Base-by-base conservation (phyloP, 2,797 vertebrate genomes). In the Babyrousa celebensis region DNA sequence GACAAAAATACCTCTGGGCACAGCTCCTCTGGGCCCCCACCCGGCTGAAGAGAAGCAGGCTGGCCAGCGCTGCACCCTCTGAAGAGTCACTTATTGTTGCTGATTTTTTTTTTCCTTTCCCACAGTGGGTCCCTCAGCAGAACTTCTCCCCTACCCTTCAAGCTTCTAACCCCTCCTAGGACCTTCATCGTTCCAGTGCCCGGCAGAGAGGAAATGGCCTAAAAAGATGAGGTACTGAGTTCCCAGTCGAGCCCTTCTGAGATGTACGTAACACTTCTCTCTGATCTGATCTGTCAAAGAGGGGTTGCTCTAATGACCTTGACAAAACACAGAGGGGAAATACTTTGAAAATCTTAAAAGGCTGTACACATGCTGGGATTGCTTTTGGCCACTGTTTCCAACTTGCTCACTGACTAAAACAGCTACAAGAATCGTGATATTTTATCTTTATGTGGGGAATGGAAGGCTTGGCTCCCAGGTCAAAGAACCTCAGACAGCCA, bases 1-100 rank as follows among this genome's bases (percentile, higher is more conserved):
- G 96, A 97, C 95, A 97, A 98, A 97, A 98, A 98, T 97, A 97
- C 91, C 72, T 88, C 96, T 8, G 25, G 95, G 96, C 96, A 92
- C 65, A 72, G 56, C 48, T 90, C 82, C 60, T 85, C 87, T 14
- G 48, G 89, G 93, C 94, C 94, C 92, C 92, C 32, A 85, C 94
- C 91, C 96, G 89, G 68, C 85, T 75, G 3, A 56, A 14, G 67
- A 84, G 93, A 82, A 80, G 80, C 58, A 56, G 68, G 82, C 78
- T 88, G 72, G 83, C 54, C 62, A n/a, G 68, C 0, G 3, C 90
- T 6, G 11, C 23, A 58, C 91, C 78, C 72, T 90, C 56, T 27
- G 25, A 58, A 65, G n/a, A 77, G 21, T 36, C 18, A 17, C 32
- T n/a, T 14, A 9, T 74, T 0, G 7, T 62, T 36, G 36, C 36